Conservation (phyloP, 2,888 invertebrate species). For the Eupithecia subfuscata region DNA sequence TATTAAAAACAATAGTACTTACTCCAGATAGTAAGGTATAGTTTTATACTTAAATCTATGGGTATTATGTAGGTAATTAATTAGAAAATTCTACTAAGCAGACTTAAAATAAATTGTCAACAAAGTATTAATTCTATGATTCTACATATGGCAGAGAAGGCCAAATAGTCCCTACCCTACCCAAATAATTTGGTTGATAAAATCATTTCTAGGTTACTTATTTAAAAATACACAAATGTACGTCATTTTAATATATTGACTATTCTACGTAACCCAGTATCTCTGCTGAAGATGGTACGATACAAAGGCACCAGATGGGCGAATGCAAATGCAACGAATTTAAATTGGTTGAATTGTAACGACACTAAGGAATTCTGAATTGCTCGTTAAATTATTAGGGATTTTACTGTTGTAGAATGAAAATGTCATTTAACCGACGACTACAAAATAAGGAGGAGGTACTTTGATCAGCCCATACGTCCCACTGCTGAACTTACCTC, state of each 20-base stretch:
- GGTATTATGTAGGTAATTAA: too few species aligned
- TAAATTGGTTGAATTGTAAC: constrained; percentile 26
- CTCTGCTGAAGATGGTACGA: constrained; percentile 21
- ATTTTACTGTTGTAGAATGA: background rate
- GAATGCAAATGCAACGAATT: constrained; percentile 36
- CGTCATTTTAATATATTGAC: background rate
- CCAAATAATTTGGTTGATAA: background rate
- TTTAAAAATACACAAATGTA: too few species aligned
- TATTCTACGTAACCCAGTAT: background rate
- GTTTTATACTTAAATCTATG: too few species aligned
- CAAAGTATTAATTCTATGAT: background rate
- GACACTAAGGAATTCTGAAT: constrained; percentile 17
- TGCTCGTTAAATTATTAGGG: constrained; percentile 5
- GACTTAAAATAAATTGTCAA: background rate
- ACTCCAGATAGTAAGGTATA: too few species aligned
- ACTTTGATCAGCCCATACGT: too few species aligned
- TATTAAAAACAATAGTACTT: too few species aligned
- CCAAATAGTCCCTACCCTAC: background rate
- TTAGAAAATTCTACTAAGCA: too few species aligned
- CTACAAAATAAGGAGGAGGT: too few species aligned
- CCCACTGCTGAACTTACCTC: too few species aligned
- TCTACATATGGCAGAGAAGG: background rate
- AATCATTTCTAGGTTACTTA: background rate
- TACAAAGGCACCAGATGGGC: constrained; percentile 29
- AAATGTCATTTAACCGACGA: background rate